Percentiles rank a stretch among this genome's conserved stretches.
These are phyloP conservation scores for Lacanobia oleracea DNA, from an alignment of 2,888 invertebrate genomes.

Conservation along the genomic window DNA sequence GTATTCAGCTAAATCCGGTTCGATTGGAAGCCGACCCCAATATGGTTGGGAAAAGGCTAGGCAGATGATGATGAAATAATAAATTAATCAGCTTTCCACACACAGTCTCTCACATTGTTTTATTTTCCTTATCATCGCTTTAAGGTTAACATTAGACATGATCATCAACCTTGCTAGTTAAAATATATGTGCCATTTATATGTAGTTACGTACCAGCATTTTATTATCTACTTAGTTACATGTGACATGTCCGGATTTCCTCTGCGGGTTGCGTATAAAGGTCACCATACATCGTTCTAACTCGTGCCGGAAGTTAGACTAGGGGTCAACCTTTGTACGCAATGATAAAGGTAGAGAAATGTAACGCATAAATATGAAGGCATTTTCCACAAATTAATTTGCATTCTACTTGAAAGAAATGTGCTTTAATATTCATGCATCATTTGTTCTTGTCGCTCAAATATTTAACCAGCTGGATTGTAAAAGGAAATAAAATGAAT, in stretches of 20 bases:
- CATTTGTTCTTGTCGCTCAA: conserved; percentile 24
- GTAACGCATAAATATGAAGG: conserved; percentile 25
- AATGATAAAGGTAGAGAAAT: conserved; percentile 22
- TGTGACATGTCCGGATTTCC: conserved; percentile 45
- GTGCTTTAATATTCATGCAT: conserved; percentile 8
- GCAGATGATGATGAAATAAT: too few species aligned
- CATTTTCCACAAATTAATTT: conserved; percentile 18
- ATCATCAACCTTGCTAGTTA: conserved; percentile 22
- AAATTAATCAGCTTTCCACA: not conserved
- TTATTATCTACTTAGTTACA: conserved; percentile 26
- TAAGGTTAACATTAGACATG: conserved; percentile 20
- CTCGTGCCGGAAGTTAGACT: conserved; percentile 30
- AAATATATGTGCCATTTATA: conserved; percentile 2
- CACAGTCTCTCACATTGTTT: not conserved
- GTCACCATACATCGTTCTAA: conserved; percentile 28
- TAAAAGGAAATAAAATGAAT: not conserved
- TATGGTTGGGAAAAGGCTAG: too few species aligned
- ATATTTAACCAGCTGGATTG: conserved; percentile 10
- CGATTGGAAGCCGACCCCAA: too few species aligned
- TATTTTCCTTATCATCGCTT: not conserved
- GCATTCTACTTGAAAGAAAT: conserved; percentile 6
- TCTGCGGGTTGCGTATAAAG: conserved; percentile 46
- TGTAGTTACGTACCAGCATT: not conserved
- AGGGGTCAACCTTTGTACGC: conserved; percentile 36
- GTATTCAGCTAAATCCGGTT: too few species aligned